Evolutionary conservation across 2,888 invertebrate genomes (phyloP), one percentile per base, ranked within the genome.

Genomic region (Meliscaeva auricollis): DNA sequence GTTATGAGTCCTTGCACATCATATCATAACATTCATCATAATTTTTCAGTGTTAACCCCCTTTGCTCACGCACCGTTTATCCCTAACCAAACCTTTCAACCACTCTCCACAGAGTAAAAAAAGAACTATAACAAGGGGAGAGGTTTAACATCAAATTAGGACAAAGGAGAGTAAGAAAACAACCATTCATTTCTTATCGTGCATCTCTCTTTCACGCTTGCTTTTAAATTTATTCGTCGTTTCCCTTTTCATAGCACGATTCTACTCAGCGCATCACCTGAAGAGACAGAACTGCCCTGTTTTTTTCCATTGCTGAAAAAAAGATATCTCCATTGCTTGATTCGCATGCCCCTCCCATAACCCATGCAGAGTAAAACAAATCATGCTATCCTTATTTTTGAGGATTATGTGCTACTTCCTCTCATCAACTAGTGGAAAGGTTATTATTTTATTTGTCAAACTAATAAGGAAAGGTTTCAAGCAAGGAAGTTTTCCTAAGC

Each of bases 251-350:
- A 32, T 26, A 22, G 52, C 68, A 17, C n/a, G 38, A 32, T 9
- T 38, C 13, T 20, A 56, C 44, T 50, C 50, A 46, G 76, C 68
- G 81, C 81, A 85, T 81, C 85, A 85, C 85, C 85, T 85, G 85
- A 85, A 85, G 85, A 85, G 85, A 81, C 76, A 77, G 85, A 81
- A 80, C 80, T 76, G 76, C 85, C 81, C 73, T 80, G 48, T 80
- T 26, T 74, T 62, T 77, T 54, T 73, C 54, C 17, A 46, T 35
- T 48, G 1, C 22, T 58, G 46, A 62, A 72, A 79, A 52, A 48
- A 56, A 69, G n/a, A 46, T 60, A 46, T 72, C 72, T 76, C 72
- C 76, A 73, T 81, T 81, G 76, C 80, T 81, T 50, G 69, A 48
- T 58, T 85, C 73, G 64, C 73, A 85, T 30, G 85, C 85, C 64